phyloP scores from a whole-genome alignment of 2,888 invertebrate genomes.

The Andrena fulva region DNA sequence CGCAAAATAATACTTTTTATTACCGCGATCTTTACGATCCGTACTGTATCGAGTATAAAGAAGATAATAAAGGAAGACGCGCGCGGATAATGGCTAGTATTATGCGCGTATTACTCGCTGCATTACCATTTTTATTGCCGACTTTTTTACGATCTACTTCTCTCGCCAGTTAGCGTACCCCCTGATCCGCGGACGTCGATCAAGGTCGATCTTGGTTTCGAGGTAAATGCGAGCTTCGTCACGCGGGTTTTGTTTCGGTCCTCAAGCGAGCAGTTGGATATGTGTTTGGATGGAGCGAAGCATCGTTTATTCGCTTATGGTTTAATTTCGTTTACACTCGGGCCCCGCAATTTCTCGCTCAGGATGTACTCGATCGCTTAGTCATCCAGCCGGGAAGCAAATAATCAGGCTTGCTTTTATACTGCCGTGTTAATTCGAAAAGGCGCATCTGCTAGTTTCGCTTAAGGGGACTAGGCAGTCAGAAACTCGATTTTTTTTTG shows the following conservation, averaged over 20 bases:
- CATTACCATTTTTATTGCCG: conserved; percentile 73
- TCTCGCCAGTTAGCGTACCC: conserved; percentile 50
- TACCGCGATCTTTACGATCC: conserved; percentile 72
- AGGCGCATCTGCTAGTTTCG: no score
- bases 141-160: conserved; percentile 71
- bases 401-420: no score
- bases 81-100: conserved; percentile 72
- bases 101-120: conserved; percentile 73
- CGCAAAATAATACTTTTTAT: conserved; percentile 74
- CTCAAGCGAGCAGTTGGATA: neutral
- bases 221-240: conserved; percentile 16
- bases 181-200: conserved; percentile 54
- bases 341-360: no score
- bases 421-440: no score
- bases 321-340: no score
- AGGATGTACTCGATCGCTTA: no score
- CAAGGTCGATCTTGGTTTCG: conserved; percentile 54
- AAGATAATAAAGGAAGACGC: conserved; percentile 72
- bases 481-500: no score
- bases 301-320: no score
- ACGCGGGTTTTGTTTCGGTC: conserved; percentile 3
- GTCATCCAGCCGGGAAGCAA: no score
- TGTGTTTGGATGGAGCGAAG: no score
- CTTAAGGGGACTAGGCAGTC: no score
- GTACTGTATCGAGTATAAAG: conserved; percentile 71